A percentile compares a stretch with the other conserved stretches of the same genome.
Evolutionary conservation across 2,113 vertebrate genomes (phyloP).

Genomic region (human (Homo sapiens)): DNA sequence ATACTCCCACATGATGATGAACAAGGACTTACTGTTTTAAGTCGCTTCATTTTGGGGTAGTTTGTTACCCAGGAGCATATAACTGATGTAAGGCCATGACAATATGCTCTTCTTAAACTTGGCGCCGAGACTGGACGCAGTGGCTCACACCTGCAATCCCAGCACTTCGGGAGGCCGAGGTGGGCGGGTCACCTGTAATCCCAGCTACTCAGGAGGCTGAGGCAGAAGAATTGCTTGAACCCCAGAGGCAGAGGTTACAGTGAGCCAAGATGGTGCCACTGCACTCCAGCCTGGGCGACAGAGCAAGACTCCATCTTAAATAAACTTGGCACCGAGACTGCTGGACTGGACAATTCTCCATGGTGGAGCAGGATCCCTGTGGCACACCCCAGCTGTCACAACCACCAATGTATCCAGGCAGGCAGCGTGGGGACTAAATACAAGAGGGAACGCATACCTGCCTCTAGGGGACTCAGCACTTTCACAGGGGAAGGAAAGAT

Average conservation of each 20-base stretch:
- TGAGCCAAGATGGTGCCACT: too few relatives aligned
- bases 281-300: too few relatives aligned
- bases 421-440: not conserved
- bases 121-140: accelerated
- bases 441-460: too few relatives aligned
- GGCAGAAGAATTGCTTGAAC: too few relatives aligned
- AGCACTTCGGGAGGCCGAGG: too few relatives aligned
- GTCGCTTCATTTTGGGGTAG: not conserved
- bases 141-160: too few relatives aligned
- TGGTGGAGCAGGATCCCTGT: accelerated
- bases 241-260: too few relatives aligned
- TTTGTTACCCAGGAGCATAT: not conserved
- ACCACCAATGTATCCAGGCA: not conserved
- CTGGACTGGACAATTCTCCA: not conserved
- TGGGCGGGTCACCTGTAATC: too few relatives aligned
- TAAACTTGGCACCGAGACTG: too few relatives aligned
- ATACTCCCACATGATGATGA: too few relatives aligned
- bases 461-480: not conserved
- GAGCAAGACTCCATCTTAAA: too few relatives aligned
- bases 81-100: not conserved
- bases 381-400: not conserved
- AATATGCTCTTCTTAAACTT: not conserved
- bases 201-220: too few relatives aligned
- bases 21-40: not conserved
- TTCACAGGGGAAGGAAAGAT: not conserved